These are phyloP conservation scores for Bombylius discolor DNA, from an alignment of 2,888 invertebrate genomes.

Conservation along the genomic window DNA sequence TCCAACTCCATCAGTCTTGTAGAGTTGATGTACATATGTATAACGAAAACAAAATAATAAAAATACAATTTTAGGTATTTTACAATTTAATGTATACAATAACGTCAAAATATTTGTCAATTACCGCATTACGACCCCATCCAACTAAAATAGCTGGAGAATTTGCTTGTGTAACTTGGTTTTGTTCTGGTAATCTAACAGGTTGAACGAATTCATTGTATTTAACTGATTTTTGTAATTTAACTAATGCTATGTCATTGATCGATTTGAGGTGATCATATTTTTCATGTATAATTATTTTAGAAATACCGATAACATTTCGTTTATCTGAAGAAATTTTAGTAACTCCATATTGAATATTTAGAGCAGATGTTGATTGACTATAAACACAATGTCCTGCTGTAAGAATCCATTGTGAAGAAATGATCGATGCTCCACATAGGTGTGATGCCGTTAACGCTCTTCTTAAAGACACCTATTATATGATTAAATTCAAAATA, in stretches of 20 bases:
- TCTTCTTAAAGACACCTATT: constrained; percentile 15
- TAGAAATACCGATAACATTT: constrained; percentile 22
- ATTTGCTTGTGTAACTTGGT: constrained; percentile 17
- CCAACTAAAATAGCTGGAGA: constrained; percentile 26
- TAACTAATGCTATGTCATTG: constrained; percentile 28
- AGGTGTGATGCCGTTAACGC: constrained; percentile 20
- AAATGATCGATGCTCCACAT: constrained; percentile 25
- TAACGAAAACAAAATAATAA: too few relatives aligned
- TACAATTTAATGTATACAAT: too few relatives aligned
- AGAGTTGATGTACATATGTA: too few relatives aligned
- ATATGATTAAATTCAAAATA: background rate
- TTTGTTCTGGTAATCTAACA: constrained; percentile 22
- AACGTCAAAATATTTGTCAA: too few relatives aligned
- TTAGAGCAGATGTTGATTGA: constrained; percentile 7
- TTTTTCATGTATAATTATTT: constrained; percentile 24
- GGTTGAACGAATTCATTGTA: constrained; percentile 19
- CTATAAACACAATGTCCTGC: constrained; percentile 29
- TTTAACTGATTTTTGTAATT: constrained; percentile 17
- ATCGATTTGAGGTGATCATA: constrained; percentile 23
- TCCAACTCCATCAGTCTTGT: constrained; percentile 28
- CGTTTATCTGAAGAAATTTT: constrained; percentile 15
- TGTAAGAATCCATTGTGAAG: constrained; percentile 22
- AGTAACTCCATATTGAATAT: constrained; percentile 24
- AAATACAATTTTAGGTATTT: too few relatives aligned
- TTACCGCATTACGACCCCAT: constrained; percentile 23